Percentiles rank a stretch among this genome's conserved stretches.
Conservation (phyloP, 2,797 vertebrate genomes). For the Sciurus carolinensis region DNA sequence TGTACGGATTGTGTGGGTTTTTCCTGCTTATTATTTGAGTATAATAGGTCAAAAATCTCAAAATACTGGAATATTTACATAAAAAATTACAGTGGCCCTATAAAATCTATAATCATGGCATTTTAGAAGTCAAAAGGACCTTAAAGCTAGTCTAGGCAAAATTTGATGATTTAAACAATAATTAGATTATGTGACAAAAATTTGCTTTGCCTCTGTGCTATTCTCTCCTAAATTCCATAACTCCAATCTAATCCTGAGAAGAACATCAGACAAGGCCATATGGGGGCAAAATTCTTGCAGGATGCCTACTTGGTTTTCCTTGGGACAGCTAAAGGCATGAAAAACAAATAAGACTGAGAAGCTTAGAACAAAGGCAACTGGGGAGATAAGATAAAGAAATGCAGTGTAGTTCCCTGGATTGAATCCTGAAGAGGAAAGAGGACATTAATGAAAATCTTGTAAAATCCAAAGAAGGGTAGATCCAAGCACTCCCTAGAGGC, state of each 20-base stretch:
- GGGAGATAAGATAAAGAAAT: not conserved
- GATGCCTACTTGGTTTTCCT: not conserved
- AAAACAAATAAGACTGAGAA: not conserved
- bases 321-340: not conserved
- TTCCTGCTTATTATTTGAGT: not conserved
- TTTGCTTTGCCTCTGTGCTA: not conserved
- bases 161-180: not conserved
- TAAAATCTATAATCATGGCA: not conserved
- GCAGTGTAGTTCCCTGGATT: not conserved
- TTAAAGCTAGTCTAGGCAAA: not conserved
- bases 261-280: not conserved
- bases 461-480: not conserved
- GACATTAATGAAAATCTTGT: not conserved
- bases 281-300: not conserved
- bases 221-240: not conserved
- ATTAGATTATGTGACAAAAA: not conserved
- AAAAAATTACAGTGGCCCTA: not conserved
- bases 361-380: no score
- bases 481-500: not conserved
- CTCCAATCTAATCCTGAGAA: not conserved
- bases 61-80: not conserved
- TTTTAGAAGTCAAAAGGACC: not conserved
- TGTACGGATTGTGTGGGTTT: not conserved
- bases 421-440: not conserved
- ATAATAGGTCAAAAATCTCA: not conserved